Evolutionary conservation across 2,113 vertebrate species (phyloP), one percentile per base, ranked within the genome.

Genomic region (Etheostoma spectabile): DNA sequence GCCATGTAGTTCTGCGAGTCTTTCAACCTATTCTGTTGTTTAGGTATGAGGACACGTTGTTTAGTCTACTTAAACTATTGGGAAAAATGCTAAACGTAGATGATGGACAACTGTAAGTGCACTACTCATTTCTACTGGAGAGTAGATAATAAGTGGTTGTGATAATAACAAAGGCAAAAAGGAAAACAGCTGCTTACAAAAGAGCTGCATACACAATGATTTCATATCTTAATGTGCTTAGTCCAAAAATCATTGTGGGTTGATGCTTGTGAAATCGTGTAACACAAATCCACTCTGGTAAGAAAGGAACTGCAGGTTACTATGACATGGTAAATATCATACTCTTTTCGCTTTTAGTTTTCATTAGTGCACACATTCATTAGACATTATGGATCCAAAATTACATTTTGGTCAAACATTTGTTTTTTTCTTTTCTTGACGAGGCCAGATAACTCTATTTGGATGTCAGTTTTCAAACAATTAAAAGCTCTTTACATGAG

Each of bases 211-310:
- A 8, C 30, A 66, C 7, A 53, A 21, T 35, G 5, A 52, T 30
- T 22, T 70, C 53, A 61, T 33, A 22, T 35, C 19, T 59, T 2
- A 55, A 13, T 60, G n/a, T 65, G 22, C 3, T 52, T 52, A n/a
- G 18, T 62, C 8, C 27, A 48, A 64, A 8, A 46, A 51, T 21
- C 8, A 18, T 30, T 24, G 52, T 33, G 22, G 33, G 11, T 38
- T 24, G 21, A 56, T 45, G 42, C 30, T 74, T 69, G 27, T 49
- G 38, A 22, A 65, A 80, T 61, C 53, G 13, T 73, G 38, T n/a
- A 24, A 57, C 22, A 19, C 1, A 48, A 60, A 6, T 15, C 5
- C 48, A 24, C 16, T 21, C 0, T n/a, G 22, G 27, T 19, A 18
- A 38, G 35, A 35, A 61, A 5, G 13, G 8, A 52, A 21, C 4